These are phyloP conservation scores for Drosophila paulistorum DNA, from an alignment of 1,140 invertebrate genomes.

Conservation along the genomic window DNA sequence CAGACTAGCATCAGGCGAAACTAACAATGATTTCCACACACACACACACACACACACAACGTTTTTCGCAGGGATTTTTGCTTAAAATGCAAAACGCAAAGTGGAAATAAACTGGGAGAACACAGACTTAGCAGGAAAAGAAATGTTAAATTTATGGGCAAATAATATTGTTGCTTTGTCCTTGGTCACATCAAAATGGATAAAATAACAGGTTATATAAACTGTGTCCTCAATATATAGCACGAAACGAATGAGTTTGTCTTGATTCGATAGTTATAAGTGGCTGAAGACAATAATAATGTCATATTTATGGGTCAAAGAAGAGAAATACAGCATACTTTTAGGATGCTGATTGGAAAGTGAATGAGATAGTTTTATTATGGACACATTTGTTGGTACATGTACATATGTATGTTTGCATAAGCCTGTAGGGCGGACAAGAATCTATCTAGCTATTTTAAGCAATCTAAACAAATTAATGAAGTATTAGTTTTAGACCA, in stretches of 20 bases:
- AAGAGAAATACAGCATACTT: slow-evolving; percentile 59
- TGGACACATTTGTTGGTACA: too few species aligned
- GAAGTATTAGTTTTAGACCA: not conserved
- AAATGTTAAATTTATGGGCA: slow-evolving; percentile 8
- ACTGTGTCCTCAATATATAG: slow-evolving; percentile 25
- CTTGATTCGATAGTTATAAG: slow-evolving; percentile 42
- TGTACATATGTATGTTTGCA: too few species aligned
- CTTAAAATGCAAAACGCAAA: slow-evolving; percentile 32
- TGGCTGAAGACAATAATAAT: slow-evolving; percentile 48
- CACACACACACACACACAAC: slow-evolving; percentile 45
- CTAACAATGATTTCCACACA: slow-evolving; percentile 27
- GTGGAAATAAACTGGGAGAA: not conserved
- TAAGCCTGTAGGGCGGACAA: too few species aligned
- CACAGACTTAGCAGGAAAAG: slow-evolving; percentile 10
- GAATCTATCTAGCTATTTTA: too few species aligned
- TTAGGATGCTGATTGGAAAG: not conserved
- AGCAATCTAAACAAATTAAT: too few species aligned
- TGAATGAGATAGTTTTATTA: not conserved
- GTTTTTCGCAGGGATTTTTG: slow-evolving; percentile 28
- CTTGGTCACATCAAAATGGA: slow-evolving; percentile 26
- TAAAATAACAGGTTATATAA: slow-evolving; percentile 35
- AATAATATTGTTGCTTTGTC: slow-evolving; percentile 40
- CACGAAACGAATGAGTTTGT: slow-evolving; percentile 44
- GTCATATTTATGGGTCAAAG: not conserved
- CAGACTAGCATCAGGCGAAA: slow-evolving; percentile 18